Evolutionary conservation across 2,888 invertebrate species (phyloP).

Genomic region (Hybos culiciformis): DNA sequence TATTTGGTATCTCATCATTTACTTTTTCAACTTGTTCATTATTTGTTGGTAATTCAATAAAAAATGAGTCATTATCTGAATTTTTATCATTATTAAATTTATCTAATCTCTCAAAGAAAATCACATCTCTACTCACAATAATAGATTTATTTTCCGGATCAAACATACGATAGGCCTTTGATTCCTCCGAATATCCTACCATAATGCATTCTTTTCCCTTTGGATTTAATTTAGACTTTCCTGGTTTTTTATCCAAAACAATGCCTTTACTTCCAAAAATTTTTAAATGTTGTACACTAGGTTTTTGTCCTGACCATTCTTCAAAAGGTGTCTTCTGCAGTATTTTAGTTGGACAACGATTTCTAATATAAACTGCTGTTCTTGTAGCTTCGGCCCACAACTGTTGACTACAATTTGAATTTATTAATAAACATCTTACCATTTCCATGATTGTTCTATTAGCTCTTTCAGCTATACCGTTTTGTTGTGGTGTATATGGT

Average conservation of each 20-base stretch:
- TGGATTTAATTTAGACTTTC: conserved; percentile 20
- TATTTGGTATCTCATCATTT: conserved; percentile 1
- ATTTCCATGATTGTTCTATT: too few species aligned
- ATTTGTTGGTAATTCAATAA: not conserved
- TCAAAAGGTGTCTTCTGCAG: too few species aligned
- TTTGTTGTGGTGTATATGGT: too few species aligned
- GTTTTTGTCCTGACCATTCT: conserved; percentile 20
- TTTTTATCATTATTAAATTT: not conserved
- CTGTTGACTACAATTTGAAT: too few species aligned
- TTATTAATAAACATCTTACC: too few species aligned
- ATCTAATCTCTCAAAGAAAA: conserved; percentile 3
- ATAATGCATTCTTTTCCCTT: conserved; percentile 18
- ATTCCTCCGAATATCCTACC: conserved; percentile 22
- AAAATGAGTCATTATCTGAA: not conserved
- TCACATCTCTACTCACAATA: conserved; percentile 10
- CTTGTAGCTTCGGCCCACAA: too few species aligned
- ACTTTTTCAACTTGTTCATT: conserved; percentile 4
- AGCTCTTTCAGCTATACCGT: too few species aligned
- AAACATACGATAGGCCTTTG: conserved; percentile 19
- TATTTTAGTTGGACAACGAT: too few species aligned
- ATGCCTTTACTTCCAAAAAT: conserved; percentile 27
- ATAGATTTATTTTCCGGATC: conserved; percentile 7
- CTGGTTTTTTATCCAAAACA: conserved; percentile 23
- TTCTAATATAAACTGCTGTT: too few species aligned
- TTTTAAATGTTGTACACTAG: conserved; percentile 10